Evolutionary conservation across 2,797 vertebrate species (phyloP).

Genomic region (Brotula barbata): DNA sequence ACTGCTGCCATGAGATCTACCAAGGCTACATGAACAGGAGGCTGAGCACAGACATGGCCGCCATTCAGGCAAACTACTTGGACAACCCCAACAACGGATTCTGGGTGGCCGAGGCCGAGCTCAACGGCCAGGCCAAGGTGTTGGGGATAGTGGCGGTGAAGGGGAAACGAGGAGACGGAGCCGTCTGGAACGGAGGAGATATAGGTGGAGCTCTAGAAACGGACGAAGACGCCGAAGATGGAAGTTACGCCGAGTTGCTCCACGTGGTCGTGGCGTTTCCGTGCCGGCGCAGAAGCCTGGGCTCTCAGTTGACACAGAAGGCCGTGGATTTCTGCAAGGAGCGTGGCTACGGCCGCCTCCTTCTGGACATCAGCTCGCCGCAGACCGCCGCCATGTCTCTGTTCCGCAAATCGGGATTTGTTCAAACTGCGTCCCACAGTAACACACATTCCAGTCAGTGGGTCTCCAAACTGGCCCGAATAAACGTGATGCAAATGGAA

Average conservation of each 20-base stretch:
- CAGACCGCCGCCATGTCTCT: slow-evolving; percentile 61
- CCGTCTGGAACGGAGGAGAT: slow-evolving; percentile 45
- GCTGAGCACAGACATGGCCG: slow-evolving; percentile 63
- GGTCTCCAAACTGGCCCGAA: slow-evolving; percentile 67
- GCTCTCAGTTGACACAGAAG: slow-evolving; percentile 52
- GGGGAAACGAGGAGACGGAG: slow-evolving; percentile 41
- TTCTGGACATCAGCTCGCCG: slow-evolving; percentile 66
- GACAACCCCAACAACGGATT: slow-evolving; percentile 68
- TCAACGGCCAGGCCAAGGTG: slow-evolving; percentile 60
- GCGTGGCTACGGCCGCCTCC: slow-evolving; percentile 49
- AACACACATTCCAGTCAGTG: slow-evolving; percentile 60
- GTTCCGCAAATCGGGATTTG: slow-evolving; percentile 66
- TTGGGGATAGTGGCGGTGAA: slow-evolving; percentile 63
- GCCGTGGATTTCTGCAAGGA: slow-evolving; percentile 74
- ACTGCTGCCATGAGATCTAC: slow-evolving; percentile 74
- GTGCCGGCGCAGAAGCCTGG: slow-evolving; percentile 56
- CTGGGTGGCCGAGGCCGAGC: slow-evolving; percentile 73
- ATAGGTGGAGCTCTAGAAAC: slow-evolving; percentile 15
- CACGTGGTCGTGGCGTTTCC: slow-evolving; percentile 59
- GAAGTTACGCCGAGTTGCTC: slow-evolving; percentile 63
- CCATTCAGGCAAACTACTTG: slow-evolving; percentile 68
- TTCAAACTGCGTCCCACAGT: slow-evolving; percentile 56
- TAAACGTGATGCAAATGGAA: slow-evolving; percentile 72
- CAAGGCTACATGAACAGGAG: slow-evolving; percentile 59
- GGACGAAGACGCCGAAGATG: slow-evolving; percentile 9